Evolutionary conservation across 1,140 invertebrate genomes (phyloP), one percentile per base, ranked within the genome.

Genomic region (Diorhabda sublineata): DNA sequence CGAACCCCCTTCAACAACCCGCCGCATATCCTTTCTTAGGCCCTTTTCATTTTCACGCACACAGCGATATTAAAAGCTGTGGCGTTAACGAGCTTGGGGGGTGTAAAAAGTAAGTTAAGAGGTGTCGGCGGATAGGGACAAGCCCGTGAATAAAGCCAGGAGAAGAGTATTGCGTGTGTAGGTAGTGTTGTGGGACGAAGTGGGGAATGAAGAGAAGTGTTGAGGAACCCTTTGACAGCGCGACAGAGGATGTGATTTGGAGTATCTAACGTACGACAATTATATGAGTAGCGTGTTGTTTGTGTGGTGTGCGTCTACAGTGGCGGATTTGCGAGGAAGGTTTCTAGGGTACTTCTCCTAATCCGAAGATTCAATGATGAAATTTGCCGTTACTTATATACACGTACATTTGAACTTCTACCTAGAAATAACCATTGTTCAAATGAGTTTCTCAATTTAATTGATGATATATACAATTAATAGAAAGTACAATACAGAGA

Each of bases 241-340:
- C 26, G 47, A 41, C 66, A 43, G 64, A 65, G 67, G 69, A 73
- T 70, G 71, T 73, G 71, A 73, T 73, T 73, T 73, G 45, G 68
- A 73, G 71, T 73, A 67, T 70, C 69, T 73, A 73, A 73, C 71
- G 69, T 70, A 66, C 65, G 66, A 73, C 71, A 73, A 73, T 73
- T 73, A 73, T 73, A 69, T 65, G 69, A 66, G 71, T 65, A 58
- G 64, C 64, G 64, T 65, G 64, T 52, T 52, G 47, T 52, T 6
- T 62, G 60, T 64, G 63, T 64, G 26, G 26, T 26, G 64, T 65
- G 52, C 45, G 64, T 69, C 64, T 68, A 67, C 66, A 68, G 67
- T 66, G 62, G 69, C 44, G 63, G 26, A 26, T 26, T 26, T 26
- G 26, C 26, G 26, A 26, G 26, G 26, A 26, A 26, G 26, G 26